A percentile compares a stretch with the other conserved stretches of the same genome.
phyloP scores from a whole-genome alignment of 2,888 invertebrate genomes.

The Conomelus anceps region DNA sequence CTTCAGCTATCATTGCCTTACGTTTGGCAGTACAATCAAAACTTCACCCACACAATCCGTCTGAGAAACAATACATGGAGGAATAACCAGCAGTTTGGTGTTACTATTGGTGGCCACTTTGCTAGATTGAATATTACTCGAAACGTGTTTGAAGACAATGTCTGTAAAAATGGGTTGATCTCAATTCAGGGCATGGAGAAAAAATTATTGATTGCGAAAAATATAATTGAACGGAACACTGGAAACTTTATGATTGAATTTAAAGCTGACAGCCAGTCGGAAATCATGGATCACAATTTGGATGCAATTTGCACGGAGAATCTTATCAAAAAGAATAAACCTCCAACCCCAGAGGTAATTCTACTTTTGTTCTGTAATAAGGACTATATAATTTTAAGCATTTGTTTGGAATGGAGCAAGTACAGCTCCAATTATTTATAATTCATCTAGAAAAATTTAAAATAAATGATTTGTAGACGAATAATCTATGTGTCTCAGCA shows the following conservation, averaged over 20 bases:
- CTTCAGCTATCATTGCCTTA: conserved; percentile 85
- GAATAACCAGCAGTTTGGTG: conserved; percentile 75
- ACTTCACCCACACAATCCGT: conserved; percentile 84
- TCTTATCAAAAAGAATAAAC: conserved; percentile 62
- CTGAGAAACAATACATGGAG: conserved; percentile 83
- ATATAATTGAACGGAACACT: conserved; percentile 69
- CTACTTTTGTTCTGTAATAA: not conserved
- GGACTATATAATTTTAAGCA: not conserved
- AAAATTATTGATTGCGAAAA: conserved; percentile 73
- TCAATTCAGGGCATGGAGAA: conserved; percentile 94
- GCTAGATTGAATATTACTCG: conserved; percentile 73
- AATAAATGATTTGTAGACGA: no score
- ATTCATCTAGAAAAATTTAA: no score
- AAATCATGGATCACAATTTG: conserved; percentile 72
- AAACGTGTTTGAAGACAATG: conserved; percentile 78
- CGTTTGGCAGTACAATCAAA: conserved; percentile 92
- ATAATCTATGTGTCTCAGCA: no score
- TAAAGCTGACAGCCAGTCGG: conserved; percentile 84
- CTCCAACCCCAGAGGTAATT: conserved; percentile 33
- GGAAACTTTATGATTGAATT: conserved; percentile 83
- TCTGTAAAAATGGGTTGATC: conserved; percentile 72
- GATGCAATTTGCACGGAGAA: conserved; percentile 73
- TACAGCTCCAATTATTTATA: no score
- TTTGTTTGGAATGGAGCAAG: not conserved
- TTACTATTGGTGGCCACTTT: conserved; percentile 89